These are phyloP conservation scores for Scaptomyza pallida DNA, from an alignment of 1,140 invertebrate genomes.

Conservation along the genomic window DNA sequence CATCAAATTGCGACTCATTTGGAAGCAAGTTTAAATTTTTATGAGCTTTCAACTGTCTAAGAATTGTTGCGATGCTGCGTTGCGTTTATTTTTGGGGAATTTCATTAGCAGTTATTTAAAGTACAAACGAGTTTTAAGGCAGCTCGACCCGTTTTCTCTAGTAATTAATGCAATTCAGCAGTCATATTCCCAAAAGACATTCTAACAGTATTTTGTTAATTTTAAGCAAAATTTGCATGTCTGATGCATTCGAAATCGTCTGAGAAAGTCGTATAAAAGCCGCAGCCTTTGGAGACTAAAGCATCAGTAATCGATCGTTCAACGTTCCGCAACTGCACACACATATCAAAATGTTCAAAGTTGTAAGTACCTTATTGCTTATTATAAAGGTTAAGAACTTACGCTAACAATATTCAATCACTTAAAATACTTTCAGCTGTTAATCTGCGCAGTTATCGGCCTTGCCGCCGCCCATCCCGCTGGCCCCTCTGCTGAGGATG, in stretches of 20 bases:
- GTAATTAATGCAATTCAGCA: constrained; percentile 27
- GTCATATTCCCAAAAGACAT: constrained; percentile 17
- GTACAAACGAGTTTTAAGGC: constrained; percentile 19
- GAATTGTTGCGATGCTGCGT: neutral
- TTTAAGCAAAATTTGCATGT: constrained; percentile 14
- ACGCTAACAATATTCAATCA: neutral
- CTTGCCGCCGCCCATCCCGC: constrained; percentile 43
- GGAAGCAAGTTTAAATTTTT: neutral
- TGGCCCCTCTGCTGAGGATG: constrained; percentile 40
- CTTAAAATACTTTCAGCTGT: constrained; percentile 34
- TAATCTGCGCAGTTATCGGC: constrained; percentile 67
- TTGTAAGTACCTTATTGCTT: constrained; percentile 52
- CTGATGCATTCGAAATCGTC: neutral
- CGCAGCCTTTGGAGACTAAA: constrained; percentile 8
- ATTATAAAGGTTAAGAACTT: too few species aligned
- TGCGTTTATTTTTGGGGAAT: neutral
- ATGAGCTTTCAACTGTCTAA: neutral
- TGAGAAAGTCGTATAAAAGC: constrained; percentile 53
- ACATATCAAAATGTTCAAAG: constrained; percentile 69
- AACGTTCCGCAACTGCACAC: constrained; percentile 47
- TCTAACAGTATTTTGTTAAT: constrained; percentile 18
- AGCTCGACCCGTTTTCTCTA: constrained; percentile 24
- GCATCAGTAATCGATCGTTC: constrained; percentile 70
- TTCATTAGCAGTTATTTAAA: constrained; percentile 23
- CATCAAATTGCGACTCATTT: constrained; percentile 6